A percentile compares a stretch with the other conserved stretches of the same genome.
These are phyloP conservation scores for Alca torda DNA, from an alignment of 2,797 vertebrate genomes.

Conservation along the genomic window DNA sequence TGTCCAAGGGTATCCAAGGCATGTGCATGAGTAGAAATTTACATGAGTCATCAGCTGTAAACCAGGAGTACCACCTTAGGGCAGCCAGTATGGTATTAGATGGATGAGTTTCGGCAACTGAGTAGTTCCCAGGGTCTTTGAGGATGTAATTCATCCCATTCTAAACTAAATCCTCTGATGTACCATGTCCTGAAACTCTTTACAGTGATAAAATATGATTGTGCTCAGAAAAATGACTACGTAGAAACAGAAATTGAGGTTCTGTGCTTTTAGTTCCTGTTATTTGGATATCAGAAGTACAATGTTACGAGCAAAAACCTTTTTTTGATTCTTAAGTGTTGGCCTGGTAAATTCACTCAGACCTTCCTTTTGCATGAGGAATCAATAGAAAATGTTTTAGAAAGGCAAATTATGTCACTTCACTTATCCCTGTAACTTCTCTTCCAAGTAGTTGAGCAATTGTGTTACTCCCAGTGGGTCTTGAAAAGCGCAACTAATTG, in stretches of 20 bases:
- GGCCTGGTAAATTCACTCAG: not conserved
- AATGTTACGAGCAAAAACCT: not conserved
- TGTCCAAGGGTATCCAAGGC: not conserved
- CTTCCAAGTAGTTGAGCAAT: not conserved
- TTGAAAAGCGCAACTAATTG: slow-evolving; percentile 8
- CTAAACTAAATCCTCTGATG: not conserved
- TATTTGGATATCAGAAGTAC: not conserved
- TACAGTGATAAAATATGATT: not conserved
- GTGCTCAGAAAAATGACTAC: not conserved
- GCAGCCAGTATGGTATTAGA: not conserved
- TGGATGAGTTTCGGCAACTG: not conserved
- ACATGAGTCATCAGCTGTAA: not conserved
- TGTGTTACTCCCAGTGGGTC: not conserved
- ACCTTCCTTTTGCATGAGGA: not conserved
- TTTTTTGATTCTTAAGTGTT: not conserved
- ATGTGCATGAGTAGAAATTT: not conserved
- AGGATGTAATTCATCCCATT: not conserved
- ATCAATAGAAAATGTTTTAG: not conserved
- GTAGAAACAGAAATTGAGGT: not conserved
- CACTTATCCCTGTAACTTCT: not conserved
- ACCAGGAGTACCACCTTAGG: not conserved
- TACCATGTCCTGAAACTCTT: not conserved
- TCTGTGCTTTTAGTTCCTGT: not conserved
- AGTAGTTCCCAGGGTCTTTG: not conserved
- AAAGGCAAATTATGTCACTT: not conserved